Percentiles rank a stretch among this genome's conserved stretches.
Evolutionary conservation across 1,140 invertebrate genomes (phyloP).

Genomic region (Riptortus pedestris): DNA sequence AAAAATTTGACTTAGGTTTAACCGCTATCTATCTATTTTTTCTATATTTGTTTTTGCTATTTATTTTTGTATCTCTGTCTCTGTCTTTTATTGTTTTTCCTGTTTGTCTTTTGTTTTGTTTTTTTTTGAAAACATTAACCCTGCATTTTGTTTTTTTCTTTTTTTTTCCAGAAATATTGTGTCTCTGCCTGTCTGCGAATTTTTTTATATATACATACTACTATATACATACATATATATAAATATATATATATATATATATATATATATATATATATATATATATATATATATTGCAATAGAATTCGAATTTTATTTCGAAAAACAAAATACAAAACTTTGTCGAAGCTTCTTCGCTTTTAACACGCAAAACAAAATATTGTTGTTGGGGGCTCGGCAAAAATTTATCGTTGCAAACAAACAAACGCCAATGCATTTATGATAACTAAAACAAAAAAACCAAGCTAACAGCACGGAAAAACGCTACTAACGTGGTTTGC

Average conservation of each 20-base stretch:
- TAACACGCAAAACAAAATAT: constrained; percentile 2
- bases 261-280: no score
- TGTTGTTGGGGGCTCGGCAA: no score
- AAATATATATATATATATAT: neutral
- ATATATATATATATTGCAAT: no score
- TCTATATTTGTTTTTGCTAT: constrained; percentile 16
- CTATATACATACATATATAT: neutral
- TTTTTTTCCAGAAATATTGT: no score
- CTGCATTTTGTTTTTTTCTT: constrained; percentile 11
- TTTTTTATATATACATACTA: neutral
- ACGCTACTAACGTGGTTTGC: constrained; percentile 10
- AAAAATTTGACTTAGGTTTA: no score
- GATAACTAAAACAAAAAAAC: neutral
- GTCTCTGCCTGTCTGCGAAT: neutral
- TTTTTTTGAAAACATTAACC: constrained; percentile 10
- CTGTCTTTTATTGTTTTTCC: constrained; percentile 10
- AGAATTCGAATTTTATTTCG: no score
- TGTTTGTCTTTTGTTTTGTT: neutral
- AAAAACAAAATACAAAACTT: no score
- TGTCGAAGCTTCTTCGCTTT: constrained; percentile 3
- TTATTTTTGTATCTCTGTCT: constrained; percentile 8
- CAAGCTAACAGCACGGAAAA: constrained; percentile 12
- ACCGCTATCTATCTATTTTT: constrained; percentile 8
- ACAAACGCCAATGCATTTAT: no score
- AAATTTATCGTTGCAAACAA: no score